Conservation (phyloP, 1,140 invertebrate genomes). For the Drosophila santomea region DNA sequence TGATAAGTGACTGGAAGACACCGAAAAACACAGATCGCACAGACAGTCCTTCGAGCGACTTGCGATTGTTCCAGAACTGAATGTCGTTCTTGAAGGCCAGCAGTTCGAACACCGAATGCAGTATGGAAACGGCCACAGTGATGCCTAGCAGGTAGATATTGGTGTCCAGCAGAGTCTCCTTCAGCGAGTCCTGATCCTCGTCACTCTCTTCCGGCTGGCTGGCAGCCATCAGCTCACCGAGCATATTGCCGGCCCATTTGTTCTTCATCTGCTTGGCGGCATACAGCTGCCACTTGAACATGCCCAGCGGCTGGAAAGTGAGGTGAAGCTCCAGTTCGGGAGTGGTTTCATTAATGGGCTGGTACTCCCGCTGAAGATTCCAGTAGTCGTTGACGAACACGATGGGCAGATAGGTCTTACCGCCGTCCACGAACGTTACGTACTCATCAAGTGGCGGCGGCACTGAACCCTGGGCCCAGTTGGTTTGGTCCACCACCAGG, state of each 20-base stretch:
- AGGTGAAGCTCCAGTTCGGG: slow-evolving; percentile 90
- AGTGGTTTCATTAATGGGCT: slow-evolving; percentile 95
- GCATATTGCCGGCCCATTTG: slow-evolving; percentile 88
- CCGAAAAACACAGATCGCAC: slow-evolving; percentile 99
- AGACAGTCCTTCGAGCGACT: slow-evolving; percentile 98
- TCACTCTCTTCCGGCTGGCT: slow-evolving; percentile 86
- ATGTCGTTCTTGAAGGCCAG: slow-evolving; percentile 99
- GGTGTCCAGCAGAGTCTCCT: slow-evolving; percentile 98
- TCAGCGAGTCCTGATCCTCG: slow-evolving; percentile 98
- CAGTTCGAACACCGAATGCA: slow-evolving; percentile 99
- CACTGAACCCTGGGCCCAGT: slow-evolving; percentile 95
- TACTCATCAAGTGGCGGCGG: slow-evolving; percentile 97
- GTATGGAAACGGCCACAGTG: slow-evolving; percentile 96
- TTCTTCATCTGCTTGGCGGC: slow-evolving; percentile 96
- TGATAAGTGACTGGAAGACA: slow-evolving; percentile 98
- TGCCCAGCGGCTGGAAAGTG: slow-evolving; percentile 96
- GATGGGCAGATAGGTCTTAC: slow-evolving; percentile 95
- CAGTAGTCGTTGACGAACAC: slow-evolving; percentile 99
- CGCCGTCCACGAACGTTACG: slow-evolving; percentile 94
- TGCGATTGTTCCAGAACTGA: slow-evolving; percentile 99
- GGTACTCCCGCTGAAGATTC: slow-evolving; percentile 98
- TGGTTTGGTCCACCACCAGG: slow-evolving; percentile 96
- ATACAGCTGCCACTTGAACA: slow-evolving; percentile 99
- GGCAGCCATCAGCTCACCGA: slow-evolving; percentile 85
- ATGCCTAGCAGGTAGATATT: slow-evolving; percentile 97